Evolutionary conservation across 2,113 vertebrate genomes (phyloP).

Genomic region (Procapra przewalskii): DNA sequence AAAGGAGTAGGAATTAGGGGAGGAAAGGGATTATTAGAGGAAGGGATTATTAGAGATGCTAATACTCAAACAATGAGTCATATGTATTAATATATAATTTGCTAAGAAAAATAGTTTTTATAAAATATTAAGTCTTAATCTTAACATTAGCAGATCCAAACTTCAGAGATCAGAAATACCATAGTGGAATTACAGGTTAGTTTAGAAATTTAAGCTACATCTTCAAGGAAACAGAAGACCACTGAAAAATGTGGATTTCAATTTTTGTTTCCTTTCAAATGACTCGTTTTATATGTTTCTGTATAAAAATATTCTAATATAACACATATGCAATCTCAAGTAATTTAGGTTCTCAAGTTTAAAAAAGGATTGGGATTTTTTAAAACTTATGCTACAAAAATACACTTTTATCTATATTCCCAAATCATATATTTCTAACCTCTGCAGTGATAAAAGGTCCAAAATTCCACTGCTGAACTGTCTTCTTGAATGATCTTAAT

Average conservation of each 20-base stretch:
- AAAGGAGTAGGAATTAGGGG: neutral
- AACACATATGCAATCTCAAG: slow-evolving; percentile 20
- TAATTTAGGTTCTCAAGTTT: slow-evolving; percentile 43
- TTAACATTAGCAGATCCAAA: neutral
- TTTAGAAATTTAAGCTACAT: neutral
- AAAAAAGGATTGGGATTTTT: neutral
- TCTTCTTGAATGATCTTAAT: neutral
- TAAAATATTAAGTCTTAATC: slow-evolving; percentile 12
- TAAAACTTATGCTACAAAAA: slow-evolving; percentile 34
- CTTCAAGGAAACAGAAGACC: slow-evolving; percentile 3
- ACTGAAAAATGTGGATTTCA: neutral
- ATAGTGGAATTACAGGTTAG: neutral
- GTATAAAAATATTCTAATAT: slow-evolving; percentile 5
- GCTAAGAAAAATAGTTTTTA: neutral
- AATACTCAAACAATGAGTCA: neutral
- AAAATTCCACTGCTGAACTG: slow-evolving; percentile 13
- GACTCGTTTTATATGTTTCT: slow-evolving; percentile 27
- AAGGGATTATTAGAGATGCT: neutral
- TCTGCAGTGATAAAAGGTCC: neutral
- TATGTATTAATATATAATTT: neutral
- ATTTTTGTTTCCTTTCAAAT: slow-evolving; percentile 6
- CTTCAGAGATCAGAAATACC: slow-evolving; percentile 27
- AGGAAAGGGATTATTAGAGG: neutral
- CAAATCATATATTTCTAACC: slow-evolving; percentile 21
- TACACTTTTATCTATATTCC: neutral